phyloP scores from a whole-genome alignment of 1,140 invertebrate genomes.

The Drosophila neocordata region DNA sequence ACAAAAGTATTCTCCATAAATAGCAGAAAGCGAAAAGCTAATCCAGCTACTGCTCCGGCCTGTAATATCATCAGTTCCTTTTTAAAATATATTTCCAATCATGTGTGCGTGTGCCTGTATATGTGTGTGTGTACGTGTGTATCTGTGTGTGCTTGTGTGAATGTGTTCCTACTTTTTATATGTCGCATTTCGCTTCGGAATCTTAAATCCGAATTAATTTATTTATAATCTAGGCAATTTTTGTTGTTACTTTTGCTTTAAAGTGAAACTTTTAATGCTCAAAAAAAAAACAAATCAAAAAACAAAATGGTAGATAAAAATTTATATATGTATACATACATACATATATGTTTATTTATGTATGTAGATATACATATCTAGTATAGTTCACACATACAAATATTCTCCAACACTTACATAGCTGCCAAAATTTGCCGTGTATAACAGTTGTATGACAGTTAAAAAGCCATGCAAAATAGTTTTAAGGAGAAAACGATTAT shows the following conservation, averaged over 20 bases:
- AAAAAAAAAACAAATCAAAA: conserved; percentile 33
- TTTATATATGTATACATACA: conserved; percentile 28
- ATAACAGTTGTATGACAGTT: conserved; percentile 31
- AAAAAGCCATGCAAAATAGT: neutral
- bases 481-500: neutral
- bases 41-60: conserved; percentile 37
- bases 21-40: conserved; percentile 26
- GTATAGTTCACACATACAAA: neutral
- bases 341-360: neutral
- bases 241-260: conserved; percentile 58
- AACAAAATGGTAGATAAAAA: conserved; percentile 32
- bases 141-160: conserved; percentile 8
- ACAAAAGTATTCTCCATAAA: conserved; percentile 78
- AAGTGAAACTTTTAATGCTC: conserved; percentile 76
- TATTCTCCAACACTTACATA: conserved; percentile 5
- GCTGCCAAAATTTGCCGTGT: conserved; percentile 47
- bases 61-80: conserved; percentile 73
- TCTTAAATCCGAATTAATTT: conserved; percentile 10
- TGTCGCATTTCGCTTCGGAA: conserved; percentile 18
- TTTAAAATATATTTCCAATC: conserved; percentile 26
- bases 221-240: conserved; percentile 37
- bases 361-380: neutral
- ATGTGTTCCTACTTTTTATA: conserved; percentile 19
- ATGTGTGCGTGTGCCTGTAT: conserved; percentile 16
- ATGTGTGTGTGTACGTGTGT: conserved; percentile 11